These are phyloP conservation scores for Carabus problematicus DNA, from an alignment of 2,888 invertebrate genomes.

Conservation along the genomic window DNA sequence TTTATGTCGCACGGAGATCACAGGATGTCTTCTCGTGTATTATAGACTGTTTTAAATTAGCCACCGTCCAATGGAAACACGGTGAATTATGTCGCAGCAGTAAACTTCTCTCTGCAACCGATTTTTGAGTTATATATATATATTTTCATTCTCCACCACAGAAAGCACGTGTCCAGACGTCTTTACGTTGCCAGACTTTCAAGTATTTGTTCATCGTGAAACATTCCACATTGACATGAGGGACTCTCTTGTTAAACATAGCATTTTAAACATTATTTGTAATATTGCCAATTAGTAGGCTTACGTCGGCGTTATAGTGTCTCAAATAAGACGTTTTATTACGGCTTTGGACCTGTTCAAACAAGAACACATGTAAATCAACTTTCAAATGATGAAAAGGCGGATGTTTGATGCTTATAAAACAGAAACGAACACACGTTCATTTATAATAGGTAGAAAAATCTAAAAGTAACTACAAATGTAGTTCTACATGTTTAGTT, in stretches of 20 bases:
- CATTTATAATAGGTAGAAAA: too few relatives aligned
- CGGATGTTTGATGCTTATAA: too few relatives aligned
- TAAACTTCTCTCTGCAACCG: constrained; percentile 22
- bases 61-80: constrained; percentile 40
- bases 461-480: not conserved
- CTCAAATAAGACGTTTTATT: too few relatives aligned
- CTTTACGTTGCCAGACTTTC: not conserved
- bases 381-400: too few relatives aligned
- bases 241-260: not conserved
- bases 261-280: too few relatives aligned
- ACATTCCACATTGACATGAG: not conserved
- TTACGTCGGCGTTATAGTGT: too few relatives aligned
- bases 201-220: not conserved
- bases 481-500: constrained; percentile 1
- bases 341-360: too few relatives aligned
- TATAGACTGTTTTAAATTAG: constrained; percentile 42
- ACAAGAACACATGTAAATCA: too few relatives aligned
- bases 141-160: constrained; percentile 12
- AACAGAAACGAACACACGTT: too few relatives aligned
- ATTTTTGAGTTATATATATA: constrained; percentile 10
- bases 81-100: constrained; percentile 40
- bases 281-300: too few relatives aligned
- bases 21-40: constrained; percentile 45
- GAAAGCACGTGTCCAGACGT: not conserved
- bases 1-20: constrained; percentile 55